Conservation (phyloP, 1,140 invertebrate genomes). For the Tenebrio molitor region DNA sequence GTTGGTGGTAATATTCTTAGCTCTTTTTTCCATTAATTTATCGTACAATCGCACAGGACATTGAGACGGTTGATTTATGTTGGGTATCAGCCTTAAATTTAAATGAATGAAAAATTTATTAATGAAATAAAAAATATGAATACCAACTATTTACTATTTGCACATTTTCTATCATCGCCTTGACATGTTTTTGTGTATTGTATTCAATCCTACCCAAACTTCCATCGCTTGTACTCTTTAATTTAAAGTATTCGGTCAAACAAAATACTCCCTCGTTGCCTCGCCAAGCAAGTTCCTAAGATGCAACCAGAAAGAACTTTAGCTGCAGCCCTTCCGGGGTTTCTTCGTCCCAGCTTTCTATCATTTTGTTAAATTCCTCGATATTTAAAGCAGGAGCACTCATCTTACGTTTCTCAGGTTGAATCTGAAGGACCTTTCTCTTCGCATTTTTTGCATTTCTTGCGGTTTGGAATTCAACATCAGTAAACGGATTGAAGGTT, state of each 20-base stretch:
- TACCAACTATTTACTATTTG: background rate
- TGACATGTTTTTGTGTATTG: background rate
- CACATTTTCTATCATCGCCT: background rate
- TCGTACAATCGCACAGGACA: no score
- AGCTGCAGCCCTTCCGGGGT: background rate
- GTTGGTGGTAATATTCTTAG: background rate
- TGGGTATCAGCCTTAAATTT: no score
- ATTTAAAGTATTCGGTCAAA: background rate
- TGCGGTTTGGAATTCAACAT: conserved; percentile 14
- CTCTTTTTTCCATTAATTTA: background rate
- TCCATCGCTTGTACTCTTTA: background rate
- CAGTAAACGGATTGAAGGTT: conserved; percentile 1
- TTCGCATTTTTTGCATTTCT: background rate
- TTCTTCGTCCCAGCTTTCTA: conserved; percentile 13
- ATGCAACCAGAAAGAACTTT: background rate
- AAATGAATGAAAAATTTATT: background rate
- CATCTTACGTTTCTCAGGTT: background rate
- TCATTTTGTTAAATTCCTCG: background rate
- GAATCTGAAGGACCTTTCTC: conserved; percentile 3
- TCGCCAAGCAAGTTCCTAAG: background rate
- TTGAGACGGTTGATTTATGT: no score
- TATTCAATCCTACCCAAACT: background rate
- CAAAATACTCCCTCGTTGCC: background rate
- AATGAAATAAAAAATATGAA: background rate
- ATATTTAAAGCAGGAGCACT: conserved; percentile 1